phyloP scores from a whole-genome alignment of 2,888 invertebrate species.

The Hydrotaea cyrtoneurina region DNA sequence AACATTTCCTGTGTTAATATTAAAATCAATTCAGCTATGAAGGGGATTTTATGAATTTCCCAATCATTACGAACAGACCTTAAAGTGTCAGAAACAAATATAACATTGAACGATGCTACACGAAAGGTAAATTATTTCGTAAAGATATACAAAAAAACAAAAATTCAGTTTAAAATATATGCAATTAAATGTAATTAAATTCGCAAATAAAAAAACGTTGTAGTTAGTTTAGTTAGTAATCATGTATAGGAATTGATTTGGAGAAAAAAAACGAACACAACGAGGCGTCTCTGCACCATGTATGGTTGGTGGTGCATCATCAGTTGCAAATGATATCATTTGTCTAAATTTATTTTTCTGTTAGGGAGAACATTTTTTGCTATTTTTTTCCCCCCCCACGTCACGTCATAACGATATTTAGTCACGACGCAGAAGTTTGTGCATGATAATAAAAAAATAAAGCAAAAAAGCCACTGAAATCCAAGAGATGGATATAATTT shows the following conservation, averaged over 20 bases:
- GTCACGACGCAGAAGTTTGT: conserved; percentile 2
- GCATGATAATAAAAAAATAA: background rate
- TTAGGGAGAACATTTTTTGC: background rate
- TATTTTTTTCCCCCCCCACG: background rate
- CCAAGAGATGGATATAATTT: background rate
- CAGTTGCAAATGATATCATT: conserved; percentile 10
- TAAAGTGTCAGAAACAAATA: background rate
- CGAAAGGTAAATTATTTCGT: background rate
- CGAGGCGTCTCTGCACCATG: background rate
- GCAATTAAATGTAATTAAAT: conserved; percentile 3
- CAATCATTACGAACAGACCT: background rate
- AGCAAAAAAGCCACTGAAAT: background rate
- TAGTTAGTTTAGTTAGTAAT: background rate
- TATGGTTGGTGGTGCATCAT: background rate
- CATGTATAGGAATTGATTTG: background rate
- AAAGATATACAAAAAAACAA: background rate
- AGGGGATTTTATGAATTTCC: background rate
- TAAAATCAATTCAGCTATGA: background rate
- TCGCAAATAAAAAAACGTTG: background rate
- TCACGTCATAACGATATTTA: background rate
- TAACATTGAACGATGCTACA: background rate
- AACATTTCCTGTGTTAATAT: background rate
- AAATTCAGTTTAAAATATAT: background rate
- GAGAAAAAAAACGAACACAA: background rate
- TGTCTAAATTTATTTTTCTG: background rate